A percentile compares a stretch with the other conserved stretches of the same genome.
These are phyloP conservation scores for Cyprinodon tularosa DNA, from an alignment of 2,113 vertebrate species.

Conservation along the genomic window DNA sequence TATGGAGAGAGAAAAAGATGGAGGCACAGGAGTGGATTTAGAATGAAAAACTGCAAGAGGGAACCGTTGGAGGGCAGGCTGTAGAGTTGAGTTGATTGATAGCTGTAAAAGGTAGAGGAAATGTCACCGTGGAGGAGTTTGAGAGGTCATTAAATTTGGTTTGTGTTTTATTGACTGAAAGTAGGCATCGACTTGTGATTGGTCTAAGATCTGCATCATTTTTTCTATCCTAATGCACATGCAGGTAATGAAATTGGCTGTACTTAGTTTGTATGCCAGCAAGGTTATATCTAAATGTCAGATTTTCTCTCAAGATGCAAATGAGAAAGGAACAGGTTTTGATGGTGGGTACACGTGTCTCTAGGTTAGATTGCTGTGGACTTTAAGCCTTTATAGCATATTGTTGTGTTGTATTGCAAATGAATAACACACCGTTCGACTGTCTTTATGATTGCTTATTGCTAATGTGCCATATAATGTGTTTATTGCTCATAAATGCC, in stretches of 20 bases:
- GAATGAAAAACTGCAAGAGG: constrained; percentile 44
- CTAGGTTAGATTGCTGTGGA: constrained; percentile 18
- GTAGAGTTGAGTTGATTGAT: constrained; percentile 34
- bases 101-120: constrained; percentile 58
- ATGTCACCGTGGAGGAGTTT: constrained; percentile 54
- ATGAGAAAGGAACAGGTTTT: constrained; percentile 22
- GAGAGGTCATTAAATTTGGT: constrained; percentile 59
- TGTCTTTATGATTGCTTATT: constrained; percentile 33
- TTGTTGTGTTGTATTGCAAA: constrained; percentile 14
- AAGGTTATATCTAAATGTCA: constrained; percentile 65
- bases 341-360: constrained; percentile 25
- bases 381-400: constrained; percentile 17
- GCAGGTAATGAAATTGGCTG: constrained; percentile 33
- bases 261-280: constrained; percentile 52
- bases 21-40: constrained; percentile 56
- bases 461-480: constrained; percentile 7
- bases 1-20: constrained; percentile 54
- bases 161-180: constrained; percentile 52
- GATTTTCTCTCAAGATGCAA: constrained; percentile 54
- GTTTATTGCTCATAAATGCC: constrained; percentile 27
- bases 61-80: constrained; percentile 7
- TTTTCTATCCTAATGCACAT: constrained; percentile 19
- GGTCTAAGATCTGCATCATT: constrained; percentile 27
- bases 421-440: constrained; percentile 41
- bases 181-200: constrained; percentile 45